A percentile compares a stretch with the other conserved stretches of the same genome.
Conservation (phyloP, 2,797 vertebrate genomes). For the Hypotaenidia philippensis region DNA sequence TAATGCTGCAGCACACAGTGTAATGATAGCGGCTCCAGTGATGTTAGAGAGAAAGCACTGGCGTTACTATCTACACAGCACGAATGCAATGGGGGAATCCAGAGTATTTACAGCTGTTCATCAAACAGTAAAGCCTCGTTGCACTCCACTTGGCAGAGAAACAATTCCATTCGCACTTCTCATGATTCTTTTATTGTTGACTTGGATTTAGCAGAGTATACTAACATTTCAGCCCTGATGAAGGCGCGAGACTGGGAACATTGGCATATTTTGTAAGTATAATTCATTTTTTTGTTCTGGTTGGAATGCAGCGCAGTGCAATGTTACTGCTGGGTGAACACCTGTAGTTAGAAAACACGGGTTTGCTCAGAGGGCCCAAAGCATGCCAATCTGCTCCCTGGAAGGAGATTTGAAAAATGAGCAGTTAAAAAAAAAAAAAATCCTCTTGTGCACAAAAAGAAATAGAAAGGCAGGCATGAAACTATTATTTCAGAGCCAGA, state of each 20-base stretch:
- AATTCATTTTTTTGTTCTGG: slow-evolving; percentile 59
- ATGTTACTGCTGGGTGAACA: slow-evolving; percentile 52
- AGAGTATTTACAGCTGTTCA: slow-evolving; percentile 52
- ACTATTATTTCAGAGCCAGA: neutral
- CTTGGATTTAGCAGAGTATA: slow-evolving; percentile 51
- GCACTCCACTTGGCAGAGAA: slow-evolving; percentile 50
- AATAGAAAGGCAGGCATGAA: slow-evolving; percentile 33
- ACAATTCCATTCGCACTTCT: slow-evolving; percentile 50
- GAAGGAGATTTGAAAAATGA: slow-evolving; percentile 40
- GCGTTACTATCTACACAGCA: neutral
- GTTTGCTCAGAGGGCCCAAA: slow-evolving; percentile 8
- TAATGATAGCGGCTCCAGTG: neutral
- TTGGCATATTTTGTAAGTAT: slow-evolving; percentile 54
- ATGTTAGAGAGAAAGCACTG: neutral
- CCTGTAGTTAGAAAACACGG: slow-evolving; percentile 54
- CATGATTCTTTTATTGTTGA: slow-evolving; percentile 49
- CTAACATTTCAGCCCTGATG: slow-evolving; percentile 37
- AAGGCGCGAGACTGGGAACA: neutral
- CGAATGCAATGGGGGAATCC: neutral
- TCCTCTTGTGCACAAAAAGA: neutral
- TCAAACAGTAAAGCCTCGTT: slow-evolving; percentile 38
- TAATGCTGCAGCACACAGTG: neutral
- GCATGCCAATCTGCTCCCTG: slow-evolving; percentile 15
- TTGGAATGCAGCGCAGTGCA: neutral
- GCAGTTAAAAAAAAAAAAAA: neutral